A percentile compares a stretch with the other conserved stretches of the same genome.
Evolutionary conservation across 2,113 vertebrate genomes (phyloP).

Genomic region (Macroglossus sobrinus): DNA sequence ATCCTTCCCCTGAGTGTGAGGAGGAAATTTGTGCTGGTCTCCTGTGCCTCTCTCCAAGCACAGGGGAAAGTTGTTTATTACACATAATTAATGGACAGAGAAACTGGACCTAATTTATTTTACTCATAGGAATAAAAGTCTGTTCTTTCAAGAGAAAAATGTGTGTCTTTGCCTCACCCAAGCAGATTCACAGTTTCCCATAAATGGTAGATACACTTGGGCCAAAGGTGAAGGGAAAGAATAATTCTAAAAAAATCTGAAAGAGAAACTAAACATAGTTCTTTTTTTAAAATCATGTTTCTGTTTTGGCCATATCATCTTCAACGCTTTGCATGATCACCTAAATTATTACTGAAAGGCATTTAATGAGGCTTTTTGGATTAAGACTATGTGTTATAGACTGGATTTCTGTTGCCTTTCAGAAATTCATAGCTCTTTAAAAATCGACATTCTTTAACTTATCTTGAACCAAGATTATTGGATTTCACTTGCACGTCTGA

Average conservation of each 20-base stretch:
- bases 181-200: constrained; percentile 46
- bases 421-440: constrained; percentile 17
- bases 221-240: neutral
- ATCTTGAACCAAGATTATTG: neutral
- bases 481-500: neutral
- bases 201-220: neutral
- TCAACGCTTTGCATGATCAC: neutral
- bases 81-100: constrained; percentile 70
- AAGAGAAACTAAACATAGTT: neutral
- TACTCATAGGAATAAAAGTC: constrained; percentile 58
- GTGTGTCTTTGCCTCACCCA: constrained; percentile 67
- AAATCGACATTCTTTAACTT: neutral
- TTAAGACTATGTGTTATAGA: neutral
- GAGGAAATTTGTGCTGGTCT: constrained; percentile 59
- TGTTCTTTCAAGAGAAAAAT: constrained; percentile 66
- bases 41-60: constrained; percentile 28
- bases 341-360: neutral
- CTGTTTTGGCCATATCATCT: neutral
- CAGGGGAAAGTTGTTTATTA: constrained; percentile 61
- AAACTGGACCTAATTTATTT: constrained; percentile 67
- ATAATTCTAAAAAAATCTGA: neutral
- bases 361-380: neutral
- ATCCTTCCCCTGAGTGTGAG: constrained; percentile 52
- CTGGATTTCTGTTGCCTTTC: constrained; percentile 10
- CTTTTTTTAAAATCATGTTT: neutral